phyloP scores from a whole-genome alignment of 2,797 vertebrate species.

The Sphenopsis melanotis region DNA sequence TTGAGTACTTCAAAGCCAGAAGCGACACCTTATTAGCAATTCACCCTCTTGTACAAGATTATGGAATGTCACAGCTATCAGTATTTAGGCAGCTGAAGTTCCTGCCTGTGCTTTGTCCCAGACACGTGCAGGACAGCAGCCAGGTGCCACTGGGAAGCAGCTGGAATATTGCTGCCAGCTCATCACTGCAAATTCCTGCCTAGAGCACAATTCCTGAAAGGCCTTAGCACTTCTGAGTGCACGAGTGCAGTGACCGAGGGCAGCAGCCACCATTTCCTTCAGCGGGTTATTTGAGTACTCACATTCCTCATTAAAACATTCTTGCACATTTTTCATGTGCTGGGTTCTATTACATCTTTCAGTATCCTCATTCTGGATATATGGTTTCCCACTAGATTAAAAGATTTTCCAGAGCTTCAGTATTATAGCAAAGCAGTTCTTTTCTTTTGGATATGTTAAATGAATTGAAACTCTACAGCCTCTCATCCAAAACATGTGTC shows the following conservation, averaged over 20 bases:
- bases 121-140: not conserved
- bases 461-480: not conserved
- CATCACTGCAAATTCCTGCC: not conserved
- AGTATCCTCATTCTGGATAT: not conserved
- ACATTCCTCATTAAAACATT: not conserved
- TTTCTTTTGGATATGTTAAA: not conserved
- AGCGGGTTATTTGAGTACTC: not conserved
- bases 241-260: rapidly evolving
- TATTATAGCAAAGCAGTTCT: not conserved
- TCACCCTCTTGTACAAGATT: not conserved
- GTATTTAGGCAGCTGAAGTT: not conserved
- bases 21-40: not conserved
- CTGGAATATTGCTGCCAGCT: not conserved
- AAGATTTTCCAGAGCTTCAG: not conserved
- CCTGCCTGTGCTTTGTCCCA: not conserved
- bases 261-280: not conserved
- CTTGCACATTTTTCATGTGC: not conserved
- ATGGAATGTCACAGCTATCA: not conserved
- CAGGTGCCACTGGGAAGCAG: not conserved
- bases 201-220: not conserved
- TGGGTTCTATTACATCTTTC: not conserved
- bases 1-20: constrained; percentile 2
- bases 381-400: not conserved
- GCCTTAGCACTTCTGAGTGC: not conserved
- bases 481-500: not conserved